A percentile compares a stretch with the other conserved stretches of the same genome.
phyloP scores from a whole-genome alignment of 2,797 vertebrate genomes.

The Sylvilagus floridanus region DNA sequence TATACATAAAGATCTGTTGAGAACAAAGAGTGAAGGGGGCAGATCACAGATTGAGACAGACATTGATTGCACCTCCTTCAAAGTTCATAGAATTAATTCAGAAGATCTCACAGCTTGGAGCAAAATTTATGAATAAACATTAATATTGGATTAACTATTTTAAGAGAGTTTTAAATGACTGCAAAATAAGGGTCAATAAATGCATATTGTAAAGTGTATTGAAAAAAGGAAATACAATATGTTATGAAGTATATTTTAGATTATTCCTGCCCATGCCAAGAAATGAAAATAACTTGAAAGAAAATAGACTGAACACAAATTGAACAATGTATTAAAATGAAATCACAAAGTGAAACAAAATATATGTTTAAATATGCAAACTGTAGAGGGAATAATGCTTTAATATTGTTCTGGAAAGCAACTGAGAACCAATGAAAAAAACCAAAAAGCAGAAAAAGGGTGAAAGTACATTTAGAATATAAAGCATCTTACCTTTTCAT shows the following conservation, averaged over 20 bases:
- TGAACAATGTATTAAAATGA: slow-evolving; percentile 51
- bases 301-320: slow-evolving; percentile 57
- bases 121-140: slow-evolving; percentile 45
- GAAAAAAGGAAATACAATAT: background rate
- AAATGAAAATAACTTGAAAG: slow-evolving; percentile 54
- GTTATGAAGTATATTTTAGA: slow-evolving; percentile 20
- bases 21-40: background rate
- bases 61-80: slow-evolving; percentile 1
- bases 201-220: background rate
- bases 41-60: background rate
- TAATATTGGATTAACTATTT: slow-evolving; percentile 37
- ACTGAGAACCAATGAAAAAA: background rate
- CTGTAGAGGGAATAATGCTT: background rate
- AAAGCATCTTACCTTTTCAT: background rate
- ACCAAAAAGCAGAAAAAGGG: background rate
- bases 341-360: slow-evolving; percentile 48
- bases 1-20: background rate
- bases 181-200: slow-evolving; percentile 10
- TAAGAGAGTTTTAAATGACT: background rate
- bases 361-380: slow-evolving; percentile 64
- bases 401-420: slow-evolving; percentile 55
- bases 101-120: background rate
- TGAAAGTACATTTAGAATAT: background rate
- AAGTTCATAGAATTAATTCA: background rate
- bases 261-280: background rate